These are phyloP conservation scores for Drosophila histrio DNA, from an alignment of 2,888 invertebrate species.

Conservation along the genomic window DNA sequence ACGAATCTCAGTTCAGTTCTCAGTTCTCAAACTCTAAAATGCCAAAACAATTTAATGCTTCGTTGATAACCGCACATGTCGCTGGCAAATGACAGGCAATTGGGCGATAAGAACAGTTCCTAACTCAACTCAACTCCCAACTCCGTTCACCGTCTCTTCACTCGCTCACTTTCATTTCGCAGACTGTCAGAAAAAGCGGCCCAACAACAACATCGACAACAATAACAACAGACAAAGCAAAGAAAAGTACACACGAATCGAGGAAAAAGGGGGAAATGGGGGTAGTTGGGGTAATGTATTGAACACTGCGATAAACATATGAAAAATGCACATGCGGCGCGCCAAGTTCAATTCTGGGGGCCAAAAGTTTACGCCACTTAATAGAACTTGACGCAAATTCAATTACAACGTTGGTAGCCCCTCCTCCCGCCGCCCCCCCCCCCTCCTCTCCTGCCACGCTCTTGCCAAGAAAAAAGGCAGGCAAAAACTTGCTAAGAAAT, in stretches of 20 bases:
- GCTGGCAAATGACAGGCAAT: constrained; percentile 70
- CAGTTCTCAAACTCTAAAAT: constrained; percentile 52
- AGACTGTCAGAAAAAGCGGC: constrained; percentile 59
- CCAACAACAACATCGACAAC: constrained; percentile 16
- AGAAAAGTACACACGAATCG: constrained; percentile 12
- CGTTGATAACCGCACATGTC: constrained; percentile 76
- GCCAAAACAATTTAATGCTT: constrained; percentile 78
- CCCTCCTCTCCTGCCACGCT: not conserved
- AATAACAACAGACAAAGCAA: constrained; percentile 34
- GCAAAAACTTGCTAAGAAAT: constrained; percentile 69
- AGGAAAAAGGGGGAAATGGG: not conserved
- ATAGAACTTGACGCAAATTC: constrained; percentile 80
- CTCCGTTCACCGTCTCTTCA: not conserved
- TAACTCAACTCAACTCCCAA: constrained; percentile 20
- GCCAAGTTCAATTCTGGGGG: constrained; percentile 71
- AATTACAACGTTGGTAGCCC: constrained; percentile 62
- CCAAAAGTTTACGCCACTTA: constrained; percentile 79
- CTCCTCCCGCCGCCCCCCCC: not conserved
- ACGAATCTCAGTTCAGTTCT: not conserved
- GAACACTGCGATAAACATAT: constrained; percentile 77
- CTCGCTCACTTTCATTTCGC: constrained; percentile 51
- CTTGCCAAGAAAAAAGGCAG: constrained; percentile 8
- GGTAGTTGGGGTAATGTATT: constrained; percentile 40
- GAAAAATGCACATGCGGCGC: constrained; percentile 76
- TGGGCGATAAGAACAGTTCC: constrained; percentile 60